phyloP scores from a whole-genome alignment of 2,888 invertebrate species.

The Agriopis aurantiaria region DNA sequence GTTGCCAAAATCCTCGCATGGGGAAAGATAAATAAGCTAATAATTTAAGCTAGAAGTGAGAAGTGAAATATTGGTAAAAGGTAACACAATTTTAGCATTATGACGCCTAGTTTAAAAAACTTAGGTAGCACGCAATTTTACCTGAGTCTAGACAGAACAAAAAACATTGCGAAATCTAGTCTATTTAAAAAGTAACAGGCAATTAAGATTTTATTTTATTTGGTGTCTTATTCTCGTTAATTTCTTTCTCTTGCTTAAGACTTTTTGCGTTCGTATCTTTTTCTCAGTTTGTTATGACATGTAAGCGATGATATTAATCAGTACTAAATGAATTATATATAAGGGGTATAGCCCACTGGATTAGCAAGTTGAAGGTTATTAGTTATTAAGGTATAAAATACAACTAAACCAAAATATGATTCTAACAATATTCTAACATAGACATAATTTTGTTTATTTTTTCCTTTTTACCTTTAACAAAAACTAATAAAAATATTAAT shows the following conservation, averaged over 20 bases:
- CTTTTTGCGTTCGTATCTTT: neutral
- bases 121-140: slow-evolving; percentile 13
- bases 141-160: slow-evolving; percentile 15
- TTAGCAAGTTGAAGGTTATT: too few species aligned
- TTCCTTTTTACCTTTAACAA: too few species aligned
- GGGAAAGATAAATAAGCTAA: too few species aligned
- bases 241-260: neutral
- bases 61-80: neutral
- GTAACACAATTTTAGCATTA: slow-evolving; percentile 17
- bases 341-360: too few species aligned
- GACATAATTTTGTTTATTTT: too few species aligned
- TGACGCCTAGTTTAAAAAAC: neutral
- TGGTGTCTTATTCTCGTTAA: neutral
- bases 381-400: too few species aligned
- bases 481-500: too few species aligned
- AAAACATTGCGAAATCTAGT: slow-evolving; percentile 7
- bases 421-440: too few species aligned
- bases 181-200: slow-evolving; percentile 9
- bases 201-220: slow-evolving; percentile 20
- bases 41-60: neutral
- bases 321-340: too few species aligned
- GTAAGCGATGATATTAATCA: neutral
- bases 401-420: too few species aligned
- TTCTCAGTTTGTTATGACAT: neutral
- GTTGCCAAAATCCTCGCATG: too few species aligned